phyloP scores from a whole-genome alignment of 2,797 vertebrate genomes.

The Poecile montanus region DNA sequence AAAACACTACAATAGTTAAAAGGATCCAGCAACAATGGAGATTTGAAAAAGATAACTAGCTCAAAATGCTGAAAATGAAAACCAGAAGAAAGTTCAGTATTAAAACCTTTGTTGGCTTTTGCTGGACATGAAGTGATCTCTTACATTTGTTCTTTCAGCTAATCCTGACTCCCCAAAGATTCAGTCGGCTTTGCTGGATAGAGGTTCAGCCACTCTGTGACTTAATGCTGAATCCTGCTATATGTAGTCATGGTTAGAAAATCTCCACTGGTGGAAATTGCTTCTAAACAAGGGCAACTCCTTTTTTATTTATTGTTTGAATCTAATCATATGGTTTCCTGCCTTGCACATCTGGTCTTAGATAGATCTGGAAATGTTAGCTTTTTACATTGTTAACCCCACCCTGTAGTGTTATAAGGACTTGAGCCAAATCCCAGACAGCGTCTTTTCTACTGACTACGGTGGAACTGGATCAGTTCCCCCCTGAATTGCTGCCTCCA shows the following conservation, averaged over 20 bases:
- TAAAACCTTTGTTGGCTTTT: conserved; percentile 30
- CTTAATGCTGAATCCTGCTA: conserved; percentile 36
- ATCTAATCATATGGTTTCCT: conserved; percentile 47
- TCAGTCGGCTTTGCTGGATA: neutral
- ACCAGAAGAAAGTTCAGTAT: conserved; percentile 38
- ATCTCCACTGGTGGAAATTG: conserved; percentile 52
- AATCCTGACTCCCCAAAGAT: conserved; percentile 45
- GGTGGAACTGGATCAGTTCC: conserved; percentile 4
- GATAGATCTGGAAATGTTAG: conserved; percentile 63
- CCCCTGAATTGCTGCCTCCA: conserved; percentile 3
- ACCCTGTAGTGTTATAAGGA: conserved; percentile 32
- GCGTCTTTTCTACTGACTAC: conserved; percentile 26
- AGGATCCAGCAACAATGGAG: neutral
- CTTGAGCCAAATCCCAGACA: conserved; percentile 42
- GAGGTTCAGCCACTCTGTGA: conserved; percentile 28
- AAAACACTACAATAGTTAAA: conserved; percentile 2
- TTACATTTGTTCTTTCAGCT: conserved; percentile 45
- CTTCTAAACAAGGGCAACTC: conserved; percentile 60
- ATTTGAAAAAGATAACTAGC: conserved; percentile 19
- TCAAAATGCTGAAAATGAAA: conserved; percentile 56
- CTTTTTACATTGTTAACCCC: conserved; percentile 52
- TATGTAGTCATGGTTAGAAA: conserved; percentile 62
- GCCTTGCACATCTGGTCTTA: conserved; percentile 56
- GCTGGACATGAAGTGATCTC: conserved; percentile 24
- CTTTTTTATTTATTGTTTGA: conserved; percentile 63